Evolutionary conservation across 2,888 invertebrate genomes (phyloP), one percentile per base, ranked within the genome.

Genomic region (Cerastoderma edule): DNA sequence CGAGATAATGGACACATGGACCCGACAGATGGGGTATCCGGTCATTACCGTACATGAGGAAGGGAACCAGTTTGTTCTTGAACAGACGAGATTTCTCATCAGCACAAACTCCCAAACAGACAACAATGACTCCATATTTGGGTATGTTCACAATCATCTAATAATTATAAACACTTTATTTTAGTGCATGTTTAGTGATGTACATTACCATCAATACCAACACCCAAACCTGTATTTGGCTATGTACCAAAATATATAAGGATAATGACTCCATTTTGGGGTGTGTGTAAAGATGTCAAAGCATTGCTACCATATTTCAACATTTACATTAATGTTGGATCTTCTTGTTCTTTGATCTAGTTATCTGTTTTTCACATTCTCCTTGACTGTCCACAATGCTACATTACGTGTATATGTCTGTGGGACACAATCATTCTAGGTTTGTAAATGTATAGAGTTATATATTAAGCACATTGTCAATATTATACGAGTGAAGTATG

Each of bases 1-100:
- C n/a, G 76, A 80, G 53, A 88, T 89, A 6, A 90, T 90, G 90
- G 87, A 88, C 80, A 87, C 89, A 22, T 90, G 90, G 90, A 89
- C 89, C 0, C 72, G 83, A 46, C 90, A 90, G 75, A 90, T 88
- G 88, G 89, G 89, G 0, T 90, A 88, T 48, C 90, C 90, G 6
- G 84, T 90, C 22, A 82, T 90, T 19, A 85, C 68, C 0, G 79
- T 90, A 16, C 63, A 57, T 6, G 68, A 77, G n/a, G 63, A 77
- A 0, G 87, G 84, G 0, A 73, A 79, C 65, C 67, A 65, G 10
- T 89, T 85, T 75, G 65, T 76, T 1, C 83, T 92, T 48, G 79
- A 87, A 24, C 92, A 92, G 80, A 69, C 80, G 6, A 74, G 91
- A 0, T 92, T 92, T 72, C 86, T 91, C 19, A 80, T 90, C n/a